Evolutionary conservation across 2,113 vertebrate species (phyloP).

Genomic region (Nycticebus coucang): DNA sequence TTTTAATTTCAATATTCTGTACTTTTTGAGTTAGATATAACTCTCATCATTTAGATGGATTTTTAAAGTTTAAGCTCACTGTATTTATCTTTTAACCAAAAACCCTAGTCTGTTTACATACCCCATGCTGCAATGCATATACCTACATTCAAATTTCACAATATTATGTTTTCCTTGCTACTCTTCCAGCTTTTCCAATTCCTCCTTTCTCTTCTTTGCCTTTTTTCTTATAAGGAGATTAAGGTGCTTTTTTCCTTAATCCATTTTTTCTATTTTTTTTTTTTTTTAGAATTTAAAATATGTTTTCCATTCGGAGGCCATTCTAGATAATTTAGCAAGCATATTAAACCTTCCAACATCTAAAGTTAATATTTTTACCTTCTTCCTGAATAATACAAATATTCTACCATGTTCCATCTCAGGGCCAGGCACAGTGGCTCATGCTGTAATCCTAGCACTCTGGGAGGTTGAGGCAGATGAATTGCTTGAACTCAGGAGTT

Average conservation of each 20-base stretch:
- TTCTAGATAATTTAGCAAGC: background rate
- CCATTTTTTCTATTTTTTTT: background rate
- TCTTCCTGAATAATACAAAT: background rate
- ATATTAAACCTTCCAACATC: background rate
- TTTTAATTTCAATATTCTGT: background rate
- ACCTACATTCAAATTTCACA: background rate
- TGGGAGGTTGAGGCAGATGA: too few relatives aligned
- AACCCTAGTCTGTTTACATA: background rate
- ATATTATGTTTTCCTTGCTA: background rate
- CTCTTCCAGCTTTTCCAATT: constrained; percentile 15
- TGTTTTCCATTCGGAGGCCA: background rate
- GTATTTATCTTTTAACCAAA: background rate
- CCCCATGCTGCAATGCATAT: background rate
- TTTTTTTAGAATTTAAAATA: background rate
- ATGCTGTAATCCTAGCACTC: too few relatives aligned
- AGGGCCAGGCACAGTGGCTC: too few relatives aligned
- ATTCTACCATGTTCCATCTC: background rate
- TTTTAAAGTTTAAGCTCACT: background rate
- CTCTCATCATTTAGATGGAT: background rate
- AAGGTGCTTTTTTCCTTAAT: background rate
- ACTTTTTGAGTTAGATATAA: background rate
- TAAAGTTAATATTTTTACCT: background rate
- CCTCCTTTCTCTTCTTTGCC: background rate
- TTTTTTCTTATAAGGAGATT: background rate
- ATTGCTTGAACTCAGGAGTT: too few relatives aligned